Conservation (phyloP, 1,140 invertebrate species). For the Adoxophyes honmai region DNA sequence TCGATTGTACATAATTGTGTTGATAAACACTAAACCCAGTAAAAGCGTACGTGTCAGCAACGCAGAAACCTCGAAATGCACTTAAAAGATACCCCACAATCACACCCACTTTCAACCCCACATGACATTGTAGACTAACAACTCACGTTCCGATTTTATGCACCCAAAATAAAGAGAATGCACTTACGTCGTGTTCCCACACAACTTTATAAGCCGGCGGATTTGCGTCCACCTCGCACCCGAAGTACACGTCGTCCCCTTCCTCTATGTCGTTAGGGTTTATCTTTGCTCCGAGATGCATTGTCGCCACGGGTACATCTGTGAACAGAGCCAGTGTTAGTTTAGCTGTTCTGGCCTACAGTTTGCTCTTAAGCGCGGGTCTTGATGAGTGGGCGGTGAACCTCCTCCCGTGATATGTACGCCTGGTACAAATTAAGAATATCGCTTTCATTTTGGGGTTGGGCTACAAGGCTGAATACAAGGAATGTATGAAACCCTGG, state of each 20-base stretch:
- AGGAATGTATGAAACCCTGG: too few species aligned
- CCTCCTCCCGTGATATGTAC: too few species aligned
- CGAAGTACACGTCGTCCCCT: constrained; percentile 93
- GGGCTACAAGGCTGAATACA: too few species aligned
- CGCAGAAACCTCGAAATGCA: background rate
- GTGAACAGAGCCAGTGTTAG: constrained; percentile 51
- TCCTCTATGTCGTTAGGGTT: constrained; percentile 93
- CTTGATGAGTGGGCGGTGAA: too few species aligned
- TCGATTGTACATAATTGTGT: too few species aligned
- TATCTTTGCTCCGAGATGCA: constrained; percentile 88
- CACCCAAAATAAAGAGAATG: constrained; percentile 7
- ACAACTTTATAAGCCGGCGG: constrained; percentile 91
- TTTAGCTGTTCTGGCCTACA: background rate
- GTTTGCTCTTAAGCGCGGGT: too few species aligned
- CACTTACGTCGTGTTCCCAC: constrained; percentile 95
- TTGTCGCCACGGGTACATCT: constrained; percentile 86
- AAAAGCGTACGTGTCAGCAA: too few species aligned
- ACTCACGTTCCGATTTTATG: constrained; percentile 12
- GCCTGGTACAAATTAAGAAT: too few species aligned
- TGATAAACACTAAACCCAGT: too few species aligned
- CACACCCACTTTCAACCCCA: too few species aligned
- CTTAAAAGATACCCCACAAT: constrained; percentile 42
- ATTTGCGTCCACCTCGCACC: constrained; percentile 91
- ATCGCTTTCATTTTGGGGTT: too few species aligned
- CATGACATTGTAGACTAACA: constrained; percentile 6